Evolutionary conservation across 2,888 invertebrate species (phyloP), one percentile per base, ranked within the genome.

Genomic region (Acanthoscelides obtectus): DNA sequence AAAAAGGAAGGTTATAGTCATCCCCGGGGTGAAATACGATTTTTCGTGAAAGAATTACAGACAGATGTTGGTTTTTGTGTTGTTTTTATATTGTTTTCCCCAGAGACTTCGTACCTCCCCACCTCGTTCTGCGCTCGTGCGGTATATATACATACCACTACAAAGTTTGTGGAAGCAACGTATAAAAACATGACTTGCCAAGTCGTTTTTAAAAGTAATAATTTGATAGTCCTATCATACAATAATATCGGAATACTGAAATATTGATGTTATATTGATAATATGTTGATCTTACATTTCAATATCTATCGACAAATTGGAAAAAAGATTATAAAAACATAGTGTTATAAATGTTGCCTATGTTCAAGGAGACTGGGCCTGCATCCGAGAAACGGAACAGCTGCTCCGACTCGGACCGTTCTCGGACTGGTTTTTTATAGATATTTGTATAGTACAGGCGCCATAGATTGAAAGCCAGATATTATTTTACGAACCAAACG

Each of bases 11-110:
- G 45, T 45, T 17, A 45, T 12, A 45, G 72, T 64, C 66, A 66
- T 66, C 70, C 73, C 74, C 68, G 72, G 72, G 73, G 74, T 74
- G 74, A 75, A 76, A 76, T 68, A 73, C 71, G 72, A 70, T 72
- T 45, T 45, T 45, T 45, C 45, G 45, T 45, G 45, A 45, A 45
- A 45, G 45, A 45, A 45, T 45, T 45, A 45, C 45, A 45, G 45
- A 45, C 45, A 45, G 45, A 45, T 45, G 45, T 45, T 45, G 45
- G 17, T 45, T 76, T n/a, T 75, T 75, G 68, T 72, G 71, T 70
- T 73, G 72, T 70, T 73, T 74, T 75, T 71, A 74, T 70, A 22
- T 66, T 64, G 69, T 71, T 71, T 74, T 71, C 74, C 76, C 69
- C 69, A 70, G 74, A 75, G 69, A 45, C 66, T 72, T 69, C 70